Evolutionary conservation across 2,888 invertebrate genomes (phyloP).

Genomic region (Dione vanillae): DNA sequence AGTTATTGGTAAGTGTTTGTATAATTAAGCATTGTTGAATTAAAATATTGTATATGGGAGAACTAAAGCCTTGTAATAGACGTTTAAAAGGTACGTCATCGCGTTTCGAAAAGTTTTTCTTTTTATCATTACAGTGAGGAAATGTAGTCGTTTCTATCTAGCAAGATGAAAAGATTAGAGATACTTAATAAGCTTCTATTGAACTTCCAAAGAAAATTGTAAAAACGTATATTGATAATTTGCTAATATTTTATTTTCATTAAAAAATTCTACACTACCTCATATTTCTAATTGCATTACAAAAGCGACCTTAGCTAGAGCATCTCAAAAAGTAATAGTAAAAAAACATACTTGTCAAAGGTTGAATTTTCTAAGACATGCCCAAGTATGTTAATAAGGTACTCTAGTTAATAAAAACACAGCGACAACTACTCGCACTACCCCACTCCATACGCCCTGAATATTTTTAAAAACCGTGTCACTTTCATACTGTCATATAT

Average conservation of each 20-base stretch:
- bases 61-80: too few species aligned
- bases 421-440: neutral
- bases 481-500: neutral
- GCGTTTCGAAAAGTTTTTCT: neutral
- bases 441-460: conserved; percentile 1
- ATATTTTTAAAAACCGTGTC: conserved; percentile 23
- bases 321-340: neutral
- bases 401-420: conserved; percentile 38
- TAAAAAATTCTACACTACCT: neutral
- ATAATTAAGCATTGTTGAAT: too few species aligned
- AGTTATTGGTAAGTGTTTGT: too few species aligned
- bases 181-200: too few species aligned
- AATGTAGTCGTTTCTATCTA: neutral
- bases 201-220: too few species aligned
- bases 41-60: too few species aligned
- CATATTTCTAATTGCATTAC: neutral
- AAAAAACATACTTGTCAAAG: conserved; percentile 8
- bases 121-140: neutral
- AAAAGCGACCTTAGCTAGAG: neutral
- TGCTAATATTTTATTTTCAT: too few species aligned
- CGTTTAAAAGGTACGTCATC: too few species aligned
- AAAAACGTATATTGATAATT: too few species aligned
- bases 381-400: conserved; percentile 42
- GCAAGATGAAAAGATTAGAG: too few species aligned
- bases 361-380: conserved; percentile 39